Evolutionary conservation across 2,113 vertebrate species (phyloP).

Genomic region (Hippopotamus amphibius): DNA sequence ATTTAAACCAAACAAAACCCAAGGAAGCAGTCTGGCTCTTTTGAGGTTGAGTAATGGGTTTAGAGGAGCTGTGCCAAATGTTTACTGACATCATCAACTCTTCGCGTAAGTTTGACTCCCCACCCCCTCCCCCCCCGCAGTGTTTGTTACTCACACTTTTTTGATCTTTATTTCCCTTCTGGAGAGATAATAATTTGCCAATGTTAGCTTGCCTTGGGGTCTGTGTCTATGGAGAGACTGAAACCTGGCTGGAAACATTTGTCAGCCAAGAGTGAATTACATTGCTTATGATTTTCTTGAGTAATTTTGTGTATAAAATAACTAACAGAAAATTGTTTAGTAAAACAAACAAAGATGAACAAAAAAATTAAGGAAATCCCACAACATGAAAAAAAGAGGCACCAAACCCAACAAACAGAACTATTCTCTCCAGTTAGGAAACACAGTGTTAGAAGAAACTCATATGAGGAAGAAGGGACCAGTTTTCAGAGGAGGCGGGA

Average conservation of each 20-base stretch:
- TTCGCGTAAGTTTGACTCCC: background rate
- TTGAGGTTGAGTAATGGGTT: background rate
- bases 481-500: background rate
- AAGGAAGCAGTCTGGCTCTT: background rate
- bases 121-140: too few species aligned
- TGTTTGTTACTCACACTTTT: background rate
- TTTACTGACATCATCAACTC: background rate
- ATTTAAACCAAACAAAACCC: conserved; percentile 12
- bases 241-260: background rate
- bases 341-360: background rate
- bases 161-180: background rate
- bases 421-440: background rate
- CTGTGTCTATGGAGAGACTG: background rate
- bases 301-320: background rate
- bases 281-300: background rate
- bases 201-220: background rate
- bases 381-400: background rate
- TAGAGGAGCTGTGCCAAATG: background rate
- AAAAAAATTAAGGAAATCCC: background rate
- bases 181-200: background rate
- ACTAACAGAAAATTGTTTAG: background rate
- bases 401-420: background rate
- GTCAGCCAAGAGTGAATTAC: background rate
- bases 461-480: background rate
- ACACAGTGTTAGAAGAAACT: background rate